phyloP scores from a whole-genome alignment of 2,113 vertebrate species.

The Polypterus senegalus region DNA sequence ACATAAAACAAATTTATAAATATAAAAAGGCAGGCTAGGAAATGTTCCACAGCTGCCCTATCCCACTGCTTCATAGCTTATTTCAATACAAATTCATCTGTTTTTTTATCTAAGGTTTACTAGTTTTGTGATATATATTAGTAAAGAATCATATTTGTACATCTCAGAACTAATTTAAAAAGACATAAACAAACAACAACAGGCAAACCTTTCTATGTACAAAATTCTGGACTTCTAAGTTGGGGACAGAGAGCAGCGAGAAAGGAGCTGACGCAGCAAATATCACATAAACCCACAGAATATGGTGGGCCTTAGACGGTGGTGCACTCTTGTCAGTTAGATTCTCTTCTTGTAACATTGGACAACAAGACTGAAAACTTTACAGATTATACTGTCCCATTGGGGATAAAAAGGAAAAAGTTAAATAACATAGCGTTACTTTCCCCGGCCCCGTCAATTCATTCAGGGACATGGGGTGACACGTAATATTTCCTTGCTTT shows the following conservation, averaged over 20 bases:
- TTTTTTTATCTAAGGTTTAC: constrained; percentile 31
- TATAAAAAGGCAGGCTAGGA: constrained; percentile 24
- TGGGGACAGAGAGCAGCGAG: not conserved
- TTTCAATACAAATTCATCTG: constrained; percentile 44
- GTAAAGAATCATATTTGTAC: constrained; percentile 61
- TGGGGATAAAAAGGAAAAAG: too few relatives aligned
- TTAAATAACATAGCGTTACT: too few relatives aligned
- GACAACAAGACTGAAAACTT: too few relatives aligned
- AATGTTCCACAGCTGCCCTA: constrained; percentile 29
- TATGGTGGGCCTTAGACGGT: too few relatives aligned
- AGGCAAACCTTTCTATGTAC: constrained; percentile 48
- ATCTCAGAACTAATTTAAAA: constrained; percentile 40
- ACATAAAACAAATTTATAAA: constrained; percentile 32
- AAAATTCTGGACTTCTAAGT: constrained; percentile 32
- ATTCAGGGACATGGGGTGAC: too few relatives aligned
- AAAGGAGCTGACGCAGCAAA: not conserved
- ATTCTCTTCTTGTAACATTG: too few relatives aligned
- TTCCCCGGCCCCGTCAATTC: too few relatives aligned
- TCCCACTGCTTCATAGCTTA: constrained; percentile 35
- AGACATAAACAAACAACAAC: constrained; percentile 38
- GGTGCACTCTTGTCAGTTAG: too few relatives aligned
- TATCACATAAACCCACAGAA: not conserved
- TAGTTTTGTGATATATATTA: constrained; percentile 60
- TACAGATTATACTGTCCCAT: too few relatives aligned
- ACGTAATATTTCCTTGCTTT: too few relatives aligned